These are phyloP conservation scores for Drosophila littoralis DNA, from an alignment of 1,140 invertebrate genomes.

Conservation along the genomic window DNA sequence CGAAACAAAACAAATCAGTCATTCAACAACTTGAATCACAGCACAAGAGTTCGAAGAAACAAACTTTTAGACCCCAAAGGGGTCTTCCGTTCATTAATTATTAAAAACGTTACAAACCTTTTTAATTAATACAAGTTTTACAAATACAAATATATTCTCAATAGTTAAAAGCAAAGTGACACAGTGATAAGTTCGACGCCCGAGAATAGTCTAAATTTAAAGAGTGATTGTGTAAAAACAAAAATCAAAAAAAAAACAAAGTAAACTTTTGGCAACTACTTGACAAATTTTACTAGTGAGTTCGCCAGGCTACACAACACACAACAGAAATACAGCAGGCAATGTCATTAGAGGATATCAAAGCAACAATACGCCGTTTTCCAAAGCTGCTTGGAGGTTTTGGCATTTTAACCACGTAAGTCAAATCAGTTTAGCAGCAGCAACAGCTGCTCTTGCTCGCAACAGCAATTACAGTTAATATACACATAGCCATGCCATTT, in stretches of 20 bases:
- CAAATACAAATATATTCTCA: constrained; percentile 6
- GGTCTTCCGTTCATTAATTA: constrained; percentile 13
- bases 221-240: constrained; percentile 31
- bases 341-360: constrained; percentile 77
- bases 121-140: constrained; percentile 29
- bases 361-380: constrained; percentile 70
- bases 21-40: constrained; percentile 62
- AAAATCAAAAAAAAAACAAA: constrained; percentile 35
- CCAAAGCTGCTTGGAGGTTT: constrained; percentile 73
- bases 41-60: constrained; percentile 50
- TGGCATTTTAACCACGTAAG: constrained; percentile 81
- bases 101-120: neutral
- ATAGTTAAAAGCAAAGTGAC: constrained; percentile 1
- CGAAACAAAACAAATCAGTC: constrained; percentile 53
- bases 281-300: constrained; percentile 48
- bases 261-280: constrained; percentile 61
- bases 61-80: constrained; percentile 33
- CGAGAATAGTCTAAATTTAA: constrained; percentile 67
- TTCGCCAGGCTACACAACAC: constrained; percentile 35
- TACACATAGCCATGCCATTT: neutral
- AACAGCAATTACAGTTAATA: neutral
- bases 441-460: constrained; percentile 13
- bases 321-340: constrained; percentile 51
- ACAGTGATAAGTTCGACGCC: constrained; percentile 38
- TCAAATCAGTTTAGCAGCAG: constrained; percentile 3